These are phyloP conservation scores for Aromia moschata DNA, from an alignment of 2,888 invertebrate genomes.

Conservation along the genomic window DNA sequence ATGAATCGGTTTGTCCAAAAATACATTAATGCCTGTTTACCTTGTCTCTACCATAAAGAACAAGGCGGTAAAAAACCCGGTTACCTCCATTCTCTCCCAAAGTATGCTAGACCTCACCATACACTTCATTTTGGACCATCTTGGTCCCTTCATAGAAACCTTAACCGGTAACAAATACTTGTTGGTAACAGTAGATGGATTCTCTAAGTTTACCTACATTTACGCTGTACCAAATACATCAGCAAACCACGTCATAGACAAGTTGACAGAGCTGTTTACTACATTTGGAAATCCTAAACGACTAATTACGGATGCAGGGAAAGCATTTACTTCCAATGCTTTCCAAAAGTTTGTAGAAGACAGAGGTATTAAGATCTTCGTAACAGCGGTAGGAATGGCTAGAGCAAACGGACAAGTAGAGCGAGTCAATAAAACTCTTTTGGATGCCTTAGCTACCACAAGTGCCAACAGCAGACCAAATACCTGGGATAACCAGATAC, in stretches of 20 bases:
- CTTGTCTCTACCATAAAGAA: slow-evolving; percentile 18
- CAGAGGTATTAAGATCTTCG: slow-evolving; percentile 25
- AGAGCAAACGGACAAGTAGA: slow-evolving; percentile 35
- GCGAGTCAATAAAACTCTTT: slow-evolving; percentile 32
- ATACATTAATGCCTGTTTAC: slow-evolving; percentile 23
- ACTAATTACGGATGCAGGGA: slow-evolving; percentile 49
- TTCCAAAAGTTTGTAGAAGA: slow-evolving; percentile 52
- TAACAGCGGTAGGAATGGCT: background rate
- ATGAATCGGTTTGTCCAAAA: slow-evolving; percentile 32
- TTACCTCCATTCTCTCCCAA: background rate
- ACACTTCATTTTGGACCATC: slow-evolving; percentile 31
- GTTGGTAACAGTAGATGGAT: background rate
- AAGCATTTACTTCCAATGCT: slow-evolving; percentile 52
- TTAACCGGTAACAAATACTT: background rate
- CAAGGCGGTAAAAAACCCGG: slow-evolving; percentile 15
- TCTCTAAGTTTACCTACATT: background rate
- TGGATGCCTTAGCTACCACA: slow-evolving; percentile 33
- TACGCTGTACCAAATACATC: background rate
- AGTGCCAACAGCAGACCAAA: background rate
- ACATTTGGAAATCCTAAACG: background rate
- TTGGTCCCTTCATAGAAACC: background rate
- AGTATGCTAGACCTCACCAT: slow-evolving; percentile 10
- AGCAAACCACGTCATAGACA: background rate
- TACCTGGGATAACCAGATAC: slow-evolving; percentile 41
- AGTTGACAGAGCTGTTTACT: background rate